Base-by-base conservation (phyloP, 2,797 vertebrate genomes). In the Ataeniobius toweri region DNA sequence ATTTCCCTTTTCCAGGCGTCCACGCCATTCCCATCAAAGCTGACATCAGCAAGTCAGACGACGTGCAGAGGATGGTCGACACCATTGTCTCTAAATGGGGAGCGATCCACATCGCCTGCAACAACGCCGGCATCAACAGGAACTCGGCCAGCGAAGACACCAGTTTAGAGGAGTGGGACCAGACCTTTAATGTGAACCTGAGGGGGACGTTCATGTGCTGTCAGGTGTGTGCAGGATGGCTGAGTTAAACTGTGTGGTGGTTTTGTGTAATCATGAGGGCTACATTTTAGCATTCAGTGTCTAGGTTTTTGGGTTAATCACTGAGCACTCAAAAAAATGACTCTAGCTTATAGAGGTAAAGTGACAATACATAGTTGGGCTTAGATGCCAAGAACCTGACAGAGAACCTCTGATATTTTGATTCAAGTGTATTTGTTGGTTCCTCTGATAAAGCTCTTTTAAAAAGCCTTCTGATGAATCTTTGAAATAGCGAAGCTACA, bases 171-270 rank as follows among this genome's bases (percentile, higher is more conserved):
- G 95, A 96, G 82, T 96, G 96, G 95, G 95, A 96, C 91, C 92
- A 91, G 91, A 97, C 95, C 76, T 96, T 97, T 31, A 91, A 90
- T 0, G 92, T 97, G 55, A 96, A 96, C 91, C 92, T 96, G 74
- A 91, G 94, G 83, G 95, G 95, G 55, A 93, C 96, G 0, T 97
- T 97, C 92, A 84, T 97, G 89, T 97, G 96, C 89, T 97, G 96
- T 81, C 96, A 97, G 94, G 96, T 97, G 88, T 86, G 93, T 86
- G 8, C 24, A 0, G 79, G 69, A 44, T 14, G 59, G 18, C 69
- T 50, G 22, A 71, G 18, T 39, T 3, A 20, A 58, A 16, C 67
- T 73, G 50, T 46, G 46, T n/a, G 53, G 20, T 48, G 14, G 73
- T 13, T 9, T 69, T 12, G 12, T 46, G 39, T 69, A 22, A 24